Evolutionary conservation across 2,797 vertebrate species (phyloP).

Genomic region (Jordanella pulchra): DNA sequence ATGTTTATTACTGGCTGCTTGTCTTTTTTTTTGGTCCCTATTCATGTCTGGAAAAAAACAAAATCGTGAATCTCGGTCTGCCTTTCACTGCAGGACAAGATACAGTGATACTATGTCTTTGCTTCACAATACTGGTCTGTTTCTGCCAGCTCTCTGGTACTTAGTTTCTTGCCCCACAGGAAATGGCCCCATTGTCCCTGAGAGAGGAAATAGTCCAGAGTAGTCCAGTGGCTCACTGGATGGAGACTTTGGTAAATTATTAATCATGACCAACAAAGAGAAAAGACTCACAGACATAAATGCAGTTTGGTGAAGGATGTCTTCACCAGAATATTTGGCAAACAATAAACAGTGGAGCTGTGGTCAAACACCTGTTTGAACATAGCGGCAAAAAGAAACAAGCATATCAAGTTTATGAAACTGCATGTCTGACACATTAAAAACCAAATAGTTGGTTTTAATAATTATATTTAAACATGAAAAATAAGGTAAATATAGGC

Average conservation of each 20-base stretch:
- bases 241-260: slow-evolving; percentile 72
- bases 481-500: neutral
- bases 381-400: neutral
- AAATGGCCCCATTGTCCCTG: slow-evolving; percentile 75
- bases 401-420: neutral
- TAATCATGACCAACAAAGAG: slow-evolving; percentile 61
- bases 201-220: slow-evolving; percentile 70
- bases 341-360: slow-evolving; percentile 47
- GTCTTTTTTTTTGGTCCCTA: slow-evolving; percentile 1
- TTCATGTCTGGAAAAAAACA: slow-evolving; percentile 32
- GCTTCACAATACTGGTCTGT: slow-evolving; percentile 65
- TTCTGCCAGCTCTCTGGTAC: slow-evolving; percentile 21
- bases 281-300: slow-evolving; percentile 37
- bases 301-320: slow-evolving; percentile 11
- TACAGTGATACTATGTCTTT: slow-evolving; percentile 54
- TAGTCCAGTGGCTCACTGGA: slow-evolving; percentile 54
- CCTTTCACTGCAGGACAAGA: slow-evolving; percentile 46
- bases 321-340: slow-evolving; percentile 21
- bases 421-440: neutral
- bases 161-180: slow-evolving; percentile 55
- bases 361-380: slow-evolving; percentile 21
- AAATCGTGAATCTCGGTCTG: slow-evolving; percentile 43
- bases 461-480: neutral
- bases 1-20: slow-evolving; percentile 21
- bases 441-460: neutral